phyloP scores from a whole-genome alignment of 2,113 vertebrate species.

The Lates calcarifer region DNA sequence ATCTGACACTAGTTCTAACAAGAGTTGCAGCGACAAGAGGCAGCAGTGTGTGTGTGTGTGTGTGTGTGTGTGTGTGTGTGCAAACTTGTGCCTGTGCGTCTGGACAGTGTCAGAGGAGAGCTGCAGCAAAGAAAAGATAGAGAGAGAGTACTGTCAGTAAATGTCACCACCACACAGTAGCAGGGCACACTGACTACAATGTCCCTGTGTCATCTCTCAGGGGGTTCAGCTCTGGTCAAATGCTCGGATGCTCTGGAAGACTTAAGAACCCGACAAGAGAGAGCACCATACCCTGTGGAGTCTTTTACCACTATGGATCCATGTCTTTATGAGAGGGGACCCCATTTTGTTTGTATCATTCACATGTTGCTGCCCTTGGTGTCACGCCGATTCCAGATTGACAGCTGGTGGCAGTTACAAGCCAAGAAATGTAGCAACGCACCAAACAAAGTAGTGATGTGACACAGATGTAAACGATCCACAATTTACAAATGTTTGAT shows the following conservation, averaged over 20 bases:
- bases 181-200: constrained; percentile 32
- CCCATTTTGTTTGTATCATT: too few relatives aligned
- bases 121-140: constrained; percentile 39
- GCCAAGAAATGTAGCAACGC: too few relatives aligned
- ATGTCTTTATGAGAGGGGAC: too few relatives aligned
- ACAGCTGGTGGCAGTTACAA: too few relatives aligned
- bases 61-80: background rate
- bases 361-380: too few relatives aligned
- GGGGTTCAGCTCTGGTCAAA: background rate
- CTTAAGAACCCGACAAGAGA: background rate
- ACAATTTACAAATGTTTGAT: background rate
- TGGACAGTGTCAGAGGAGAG: constrained; percentile 39
- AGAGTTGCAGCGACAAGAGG: background rate
- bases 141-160: constrained; percentile 39
- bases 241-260: background rate
- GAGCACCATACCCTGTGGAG: background rate
- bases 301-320: background rate
- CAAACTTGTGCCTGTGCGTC: constrained; percentile 17
- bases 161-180: constrained; percentile 56
- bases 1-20: background rate
- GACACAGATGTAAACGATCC: background rate
- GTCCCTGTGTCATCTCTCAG: constrained; percentile 7
- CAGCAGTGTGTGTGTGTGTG: constrained; percentile 1
- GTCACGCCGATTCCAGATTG: too few relatives aligned
- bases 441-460: background rate